Conservation (phyloP, 2,113 vertebrate genomes). For the Hypanus sabinus region DNA sequence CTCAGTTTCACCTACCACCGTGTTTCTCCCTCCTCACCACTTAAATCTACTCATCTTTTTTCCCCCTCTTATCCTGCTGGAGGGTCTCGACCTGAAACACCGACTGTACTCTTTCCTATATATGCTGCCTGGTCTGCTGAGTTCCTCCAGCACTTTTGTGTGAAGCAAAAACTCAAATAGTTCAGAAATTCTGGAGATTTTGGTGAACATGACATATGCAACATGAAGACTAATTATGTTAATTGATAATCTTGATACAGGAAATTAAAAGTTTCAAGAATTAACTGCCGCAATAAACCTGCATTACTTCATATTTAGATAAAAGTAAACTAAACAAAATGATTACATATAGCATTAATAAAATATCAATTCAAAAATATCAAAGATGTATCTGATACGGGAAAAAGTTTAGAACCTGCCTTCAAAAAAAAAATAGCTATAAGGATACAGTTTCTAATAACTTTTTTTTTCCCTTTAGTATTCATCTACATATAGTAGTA, state of each 20-base stretch:
- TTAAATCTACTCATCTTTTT: too few relatives aligned
- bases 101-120: too few relatives aligned
- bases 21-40: too few relatives aligned
- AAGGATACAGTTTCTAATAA: not conserved
- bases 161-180: too few relatives aligned
- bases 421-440: not conserved
- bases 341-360: not conserved
- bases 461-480: not conserved
- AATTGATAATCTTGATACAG: not conserved
- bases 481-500: too few relatives aligned
- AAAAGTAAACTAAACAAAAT: not conserved
- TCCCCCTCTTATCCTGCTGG: too few relatives aligned
- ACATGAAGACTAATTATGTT: not conserved
- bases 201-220: too few relatives aligned
- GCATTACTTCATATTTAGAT: not conserved
- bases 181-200: too few relatives aligned
- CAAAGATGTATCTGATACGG: not conserved
- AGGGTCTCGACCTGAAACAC: too few relatives aligned
- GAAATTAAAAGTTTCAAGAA: constrained; percentile 11
- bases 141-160: too few relatives aligned
- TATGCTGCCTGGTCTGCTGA: too few relatives aligned
- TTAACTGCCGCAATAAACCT: not conserved
- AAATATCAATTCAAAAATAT: not conserved
- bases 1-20: too few relatives aligned
- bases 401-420: not conserved